These are phyloP conservation scores for Drosophila mimetica DNA, from an alignment of 2,888 invertebrate genomes.

Conservation along the genomic window DNA sequence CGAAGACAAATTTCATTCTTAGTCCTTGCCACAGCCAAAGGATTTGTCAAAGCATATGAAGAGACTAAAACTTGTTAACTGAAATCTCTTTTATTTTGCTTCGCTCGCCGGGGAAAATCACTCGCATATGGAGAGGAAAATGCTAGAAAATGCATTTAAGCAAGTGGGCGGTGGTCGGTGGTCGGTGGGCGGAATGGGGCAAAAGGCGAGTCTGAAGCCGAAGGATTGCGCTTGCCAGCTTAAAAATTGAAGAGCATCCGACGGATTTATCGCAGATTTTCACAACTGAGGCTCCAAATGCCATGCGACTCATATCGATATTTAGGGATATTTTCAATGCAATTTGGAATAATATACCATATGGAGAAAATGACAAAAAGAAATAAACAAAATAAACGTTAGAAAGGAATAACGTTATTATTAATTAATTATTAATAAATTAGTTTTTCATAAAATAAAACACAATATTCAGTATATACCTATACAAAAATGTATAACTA, in stretches of 20 bases:
- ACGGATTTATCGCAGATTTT: slow-evolving; percentile 16
- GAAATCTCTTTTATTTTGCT: slow-evolving; percentile 36
- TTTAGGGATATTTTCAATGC: background rate
- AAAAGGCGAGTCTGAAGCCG: background rate
- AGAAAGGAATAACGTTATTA: no score
- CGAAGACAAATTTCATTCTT: slow-evolving; percentile 45
- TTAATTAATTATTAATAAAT: no score
- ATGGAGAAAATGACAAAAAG: no score
- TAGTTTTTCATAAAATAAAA: no score
- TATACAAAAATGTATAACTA: no score
- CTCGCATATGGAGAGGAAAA: slow-evolving; percentile 15
- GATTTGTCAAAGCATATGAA: slow-evolving; percentile 49
- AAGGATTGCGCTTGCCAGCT: slow-evolving; percentile 8
- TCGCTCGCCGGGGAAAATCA: slow-evolving; percentile 5
- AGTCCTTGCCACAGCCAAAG: slow-evolving; percentile 40
- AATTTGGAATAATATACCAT: background rate
- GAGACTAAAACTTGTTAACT: slow-evolving; percentile 46
- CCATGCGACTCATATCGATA: background rate
- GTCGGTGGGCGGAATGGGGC: background rate
- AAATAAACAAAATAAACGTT: no score
- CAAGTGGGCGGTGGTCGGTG: background rate
- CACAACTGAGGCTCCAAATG: slow-evolving; percentile 3
- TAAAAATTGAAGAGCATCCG: slow-evolving; percentile 27
- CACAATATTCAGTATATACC: no score
- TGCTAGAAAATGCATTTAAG: slow-evolving; percentile 24